Conservation (phyloP, 1,140 invertebrate genomes). For the Papilio dardanus region DNA sequence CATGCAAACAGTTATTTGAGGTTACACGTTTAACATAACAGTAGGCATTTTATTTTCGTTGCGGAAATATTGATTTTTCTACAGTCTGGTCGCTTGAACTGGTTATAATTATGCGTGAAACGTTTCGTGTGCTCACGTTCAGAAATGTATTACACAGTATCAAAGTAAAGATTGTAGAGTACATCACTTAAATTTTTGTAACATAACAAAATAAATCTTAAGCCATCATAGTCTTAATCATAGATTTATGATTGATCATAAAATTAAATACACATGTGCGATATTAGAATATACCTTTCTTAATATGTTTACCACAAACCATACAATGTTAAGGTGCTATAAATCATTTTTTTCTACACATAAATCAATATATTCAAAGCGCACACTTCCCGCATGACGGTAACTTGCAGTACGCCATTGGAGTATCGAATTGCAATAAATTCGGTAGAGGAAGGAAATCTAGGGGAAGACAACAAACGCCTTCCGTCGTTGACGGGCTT, state of each 20-base stretch:
- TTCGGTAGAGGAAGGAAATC: conserved; percentile 54
- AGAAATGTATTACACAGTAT: background rate
- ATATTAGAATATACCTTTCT: no score
- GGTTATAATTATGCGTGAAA: conserved; percentile 23
- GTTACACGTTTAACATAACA: conserved; percentile 42
- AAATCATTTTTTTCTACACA: background rate
- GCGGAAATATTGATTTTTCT: conserved; percentile 11
- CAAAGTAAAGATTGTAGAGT: background rate
- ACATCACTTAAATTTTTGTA: background rate
- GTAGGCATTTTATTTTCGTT: conserved; percentile 23
- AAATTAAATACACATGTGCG: no score
- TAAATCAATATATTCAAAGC: background rate
- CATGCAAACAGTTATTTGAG: conserved; percentile 63
- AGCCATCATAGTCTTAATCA: background rate
- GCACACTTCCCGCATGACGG: background rate
- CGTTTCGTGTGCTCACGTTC: background rate
- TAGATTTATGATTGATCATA: no score
- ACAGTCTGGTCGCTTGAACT: background rate
- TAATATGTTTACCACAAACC: background rate
- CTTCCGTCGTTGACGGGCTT: conserved; percentile 68
- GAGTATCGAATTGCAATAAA: conserved; percentile 75
- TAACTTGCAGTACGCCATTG: conserved; percentile 11
- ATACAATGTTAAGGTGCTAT: background rate
- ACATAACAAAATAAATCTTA: no score
- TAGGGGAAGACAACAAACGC: conserved; percentile 52